Conservation (phyloP, 64 coral and sea anemone genomes). For the Porites lutea region DNA sequence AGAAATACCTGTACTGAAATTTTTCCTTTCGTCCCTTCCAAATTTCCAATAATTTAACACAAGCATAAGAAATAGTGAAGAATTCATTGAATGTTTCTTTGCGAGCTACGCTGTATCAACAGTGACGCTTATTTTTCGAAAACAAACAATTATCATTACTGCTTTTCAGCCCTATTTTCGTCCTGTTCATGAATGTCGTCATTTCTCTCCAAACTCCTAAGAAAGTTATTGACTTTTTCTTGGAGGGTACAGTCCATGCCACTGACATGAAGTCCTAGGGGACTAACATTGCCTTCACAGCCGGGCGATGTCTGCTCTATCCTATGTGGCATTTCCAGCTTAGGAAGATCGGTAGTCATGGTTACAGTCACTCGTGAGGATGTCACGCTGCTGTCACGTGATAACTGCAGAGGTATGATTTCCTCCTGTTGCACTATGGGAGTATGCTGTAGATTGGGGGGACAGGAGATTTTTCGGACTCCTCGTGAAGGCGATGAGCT, state of each 20-base stretch:
- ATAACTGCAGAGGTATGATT: neutral
- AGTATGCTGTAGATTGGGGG: neutral
- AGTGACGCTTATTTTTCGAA: neutral
- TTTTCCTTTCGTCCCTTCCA: too few relatives aligned
- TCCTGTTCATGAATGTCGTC: neutral
- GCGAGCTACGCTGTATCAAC: too few relatives aligned
- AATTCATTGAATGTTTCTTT: too few relatives aligned
- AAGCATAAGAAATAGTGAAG: too few relatives aligned
- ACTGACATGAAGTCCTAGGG: neutral
- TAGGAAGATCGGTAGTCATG: conserved; percentile 26
- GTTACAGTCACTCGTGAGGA: neutral
- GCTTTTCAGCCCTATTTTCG: neutral
- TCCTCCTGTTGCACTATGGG: neutral
- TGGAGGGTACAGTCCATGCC: conserved; percentile 32
- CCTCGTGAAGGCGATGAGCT: neutral
- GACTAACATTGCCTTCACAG: neutral
- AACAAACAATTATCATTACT: neutral
- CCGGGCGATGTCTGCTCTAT: neutral
- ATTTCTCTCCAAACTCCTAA: conserved; percentile 9
- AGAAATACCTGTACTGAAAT: too few relatives aligned
- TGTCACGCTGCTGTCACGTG: conserved; percentile 7
- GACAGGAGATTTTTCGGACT: conserved; percentile 3
- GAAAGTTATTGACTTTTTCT: conserved; percentile 41
- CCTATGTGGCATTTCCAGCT: neutral
- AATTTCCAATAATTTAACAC: too few relatives aligned